These are phyloP conservation scores for Polyommatus icarus DNA, from an alignment of 2,888 invertebrate genomes.

Conservation along the genomic window DNA sequence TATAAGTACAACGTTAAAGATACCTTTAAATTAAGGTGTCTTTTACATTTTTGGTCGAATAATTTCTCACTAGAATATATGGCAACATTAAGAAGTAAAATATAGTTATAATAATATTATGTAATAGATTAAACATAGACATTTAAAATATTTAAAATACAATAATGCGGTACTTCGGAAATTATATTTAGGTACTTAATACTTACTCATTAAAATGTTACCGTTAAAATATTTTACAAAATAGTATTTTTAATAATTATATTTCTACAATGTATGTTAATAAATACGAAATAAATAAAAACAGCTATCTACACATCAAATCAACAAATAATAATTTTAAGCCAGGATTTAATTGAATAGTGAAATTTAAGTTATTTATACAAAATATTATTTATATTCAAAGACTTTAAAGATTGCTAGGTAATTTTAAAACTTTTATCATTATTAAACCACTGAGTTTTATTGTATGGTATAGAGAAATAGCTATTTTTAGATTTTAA, in stretches of 20 bases:
- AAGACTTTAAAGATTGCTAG: not conserved
- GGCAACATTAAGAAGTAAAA: not conserved
- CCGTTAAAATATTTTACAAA: conserved; percentile 29
- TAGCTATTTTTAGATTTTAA: not conserved
- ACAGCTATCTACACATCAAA: not conserved
- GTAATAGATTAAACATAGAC: conserved; percentile 12
- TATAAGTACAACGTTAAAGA: too few species aligned
- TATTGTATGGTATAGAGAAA: not conserved
- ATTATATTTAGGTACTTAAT: conserved; percentile 12
- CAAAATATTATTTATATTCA: not conserved
- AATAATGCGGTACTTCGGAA: not conserved
- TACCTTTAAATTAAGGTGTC: too few species aligned
- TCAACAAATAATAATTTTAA: not conserved
- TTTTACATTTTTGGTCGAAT: not conserved
- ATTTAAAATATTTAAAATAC: conserved; percentile 1
- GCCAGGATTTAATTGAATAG: not conserved
- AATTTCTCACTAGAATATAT: not conserved
- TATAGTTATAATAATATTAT: not conserved
- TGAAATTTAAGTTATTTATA: not conserved
- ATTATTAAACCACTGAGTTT: not conserved
- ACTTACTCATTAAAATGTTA: not conserved
- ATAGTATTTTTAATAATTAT: conserved; percentile 31
- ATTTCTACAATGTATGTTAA: conserved; percentile 18
- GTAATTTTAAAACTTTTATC: not conserved
- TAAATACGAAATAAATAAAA: conserved; percentile 10